phyloP scores from a whole-genome alignment of 2,888 invertebrate species.

The Nycteola revayana region DNA sequence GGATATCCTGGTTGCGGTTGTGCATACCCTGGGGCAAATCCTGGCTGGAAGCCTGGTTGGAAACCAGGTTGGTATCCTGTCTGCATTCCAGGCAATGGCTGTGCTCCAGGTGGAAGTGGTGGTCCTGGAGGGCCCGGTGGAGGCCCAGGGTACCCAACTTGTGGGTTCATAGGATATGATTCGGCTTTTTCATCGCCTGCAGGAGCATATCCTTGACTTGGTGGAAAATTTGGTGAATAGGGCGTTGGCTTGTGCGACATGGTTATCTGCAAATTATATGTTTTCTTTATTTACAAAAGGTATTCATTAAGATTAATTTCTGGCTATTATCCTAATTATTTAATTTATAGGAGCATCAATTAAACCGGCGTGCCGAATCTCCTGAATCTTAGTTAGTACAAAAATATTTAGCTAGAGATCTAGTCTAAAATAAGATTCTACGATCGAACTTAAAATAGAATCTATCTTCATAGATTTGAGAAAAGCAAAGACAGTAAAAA shows the following conservation, averaged over 20 bases:
- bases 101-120: slow-evolving; percentile 56
- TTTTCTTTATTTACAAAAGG: too few relatives aligned
- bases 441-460: slow-evolving; percentile 13
- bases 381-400: slow-evolving; percentile 1
- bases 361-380: slow-evolving; percentile 12
- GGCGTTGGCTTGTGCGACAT: slow-evolving; percentile 73
- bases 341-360: not conserved
- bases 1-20: slow-evolving; percentile 40
- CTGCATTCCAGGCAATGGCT: slow-evolving; percentile 65
- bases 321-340: slow-evolving; percentile 1
- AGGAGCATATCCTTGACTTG: slow-evolving; percentile 64
- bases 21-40: slow-evolving; percentile 47
- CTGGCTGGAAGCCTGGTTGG: slow-evolving; percentile 55
- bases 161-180: slow-evolving; percentile 54
- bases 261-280: slow-evolving; percentile 23
- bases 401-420: slow-evolving; percentile 1
- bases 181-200: slow-evolving; percentile 59
- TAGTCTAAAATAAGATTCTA: slow-evolving; percentile 12
- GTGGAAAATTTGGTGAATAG: slow-evolving; percentile 72
- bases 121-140: slow-evolving; percentile 42
- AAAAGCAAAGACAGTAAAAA: too few relatives aligned
- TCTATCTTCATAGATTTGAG: slow-evolving; percentile 2
- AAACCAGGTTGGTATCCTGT: slow-evolving; percentile 63
- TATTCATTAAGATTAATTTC: not conserved
- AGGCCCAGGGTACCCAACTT: slow-evolving; percentile 57